Conservation (phyloP, 2,888 invertebrate genomes). For the Tetanocera ferruginea region DNA sequence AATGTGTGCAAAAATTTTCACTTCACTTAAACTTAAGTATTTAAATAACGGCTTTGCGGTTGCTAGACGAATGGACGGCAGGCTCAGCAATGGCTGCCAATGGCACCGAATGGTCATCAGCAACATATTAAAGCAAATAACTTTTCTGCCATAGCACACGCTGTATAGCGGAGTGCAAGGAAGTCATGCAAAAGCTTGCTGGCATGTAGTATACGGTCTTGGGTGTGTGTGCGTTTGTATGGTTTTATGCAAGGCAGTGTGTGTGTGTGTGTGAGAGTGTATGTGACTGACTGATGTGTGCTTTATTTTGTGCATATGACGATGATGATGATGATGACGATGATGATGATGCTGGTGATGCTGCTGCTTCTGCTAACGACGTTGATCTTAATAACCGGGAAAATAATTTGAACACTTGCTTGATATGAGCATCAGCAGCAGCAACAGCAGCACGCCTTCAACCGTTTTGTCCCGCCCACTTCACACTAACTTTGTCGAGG, state of each 20-base stretch:
- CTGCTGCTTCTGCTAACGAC: neutral
- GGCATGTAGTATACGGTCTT: neutral
- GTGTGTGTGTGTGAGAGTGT: neutral
- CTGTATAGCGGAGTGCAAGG: neutral
- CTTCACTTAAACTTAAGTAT: conserved; percentile 30
- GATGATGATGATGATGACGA: neutral
- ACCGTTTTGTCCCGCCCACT: neutral
- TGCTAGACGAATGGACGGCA: neutral
- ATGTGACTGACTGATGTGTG: neutral
- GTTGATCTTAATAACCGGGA: conserved; percentile 16
- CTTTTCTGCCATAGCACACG: neutral
- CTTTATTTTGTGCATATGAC: neutral
- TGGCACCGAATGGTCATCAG: conserved; percentile 6
- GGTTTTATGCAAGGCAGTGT: neutral
- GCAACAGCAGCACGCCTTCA: neutral
- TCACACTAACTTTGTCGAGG: neutral
- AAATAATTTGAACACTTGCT: conserved; percentile 26
- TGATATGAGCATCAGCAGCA: neutral
- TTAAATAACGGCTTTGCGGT: conserved; percentile 24
- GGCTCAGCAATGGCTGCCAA: neutral
- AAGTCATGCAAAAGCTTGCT: neutral
- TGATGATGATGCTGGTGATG: neutral
- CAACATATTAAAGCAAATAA: neutral
- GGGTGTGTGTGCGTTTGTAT: neutral
- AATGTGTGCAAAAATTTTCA: conserved; percentile 20